Evolutionary conservation across 2,888 invertebrate species (phyloP).

Genomic region (Trilocha varians): DNA sequence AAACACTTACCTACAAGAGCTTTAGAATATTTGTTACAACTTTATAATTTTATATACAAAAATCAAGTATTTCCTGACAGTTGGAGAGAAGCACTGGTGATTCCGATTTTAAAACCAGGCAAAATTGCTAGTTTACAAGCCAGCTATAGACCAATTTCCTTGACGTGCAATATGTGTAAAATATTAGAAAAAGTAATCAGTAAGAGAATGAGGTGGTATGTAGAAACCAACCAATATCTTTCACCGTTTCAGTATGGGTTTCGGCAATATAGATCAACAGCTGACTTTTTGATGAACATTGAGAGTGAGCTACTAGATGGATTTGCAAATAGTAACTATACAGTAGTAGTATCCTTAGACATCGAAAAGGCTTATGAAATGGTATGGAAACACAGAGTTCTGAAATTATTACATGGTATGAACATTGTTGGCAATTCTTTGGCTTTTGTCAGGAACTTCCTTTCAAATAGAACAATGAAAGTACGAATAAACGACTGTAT

Average conservation of each 20-base stretch:
- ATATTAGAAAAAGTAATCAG: slow-evolving; percentile 12
- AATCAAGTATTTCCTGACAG: slow-evolving; percentile 11
- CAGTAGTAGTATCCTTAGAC: slow-evolving; percentile 9
- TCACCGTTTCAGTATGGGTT: slow-evolving; percentile 11
- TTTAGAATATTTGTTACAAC: slow-evolving; percentile 6
- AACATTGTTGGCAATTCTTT: slow-evolving; percentile 1
- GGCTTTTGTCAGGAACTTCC: slow-evolving; percentile 1
- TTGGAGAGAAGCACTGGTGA: slow-evolving; percentile 12
- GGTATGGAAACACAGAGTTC: slow-evolving; percentile 11
- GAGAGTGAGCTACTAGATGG: slow-evolving; percentile 6
- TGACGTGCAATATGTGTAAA: slow-evolving; percentile 11
- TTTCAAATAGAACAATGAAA: slow-evolving; percentile 1
- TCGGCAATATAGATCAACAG: slow-evolving; percentile 10
- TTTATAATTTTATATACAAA: slow-evolving; percentile 5
- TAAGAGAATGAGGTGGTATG: slow-evolving; percentile 10
- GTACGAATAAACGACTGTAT: background rate
- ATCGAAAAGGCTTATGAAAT: slow-evolving; percentile 7
- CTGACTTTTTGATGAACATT: slow-evolving; percentile 5
- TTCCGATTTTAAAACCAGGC: slow-evolving; percentile 13
- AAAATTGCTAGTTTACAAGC: slow-evolving; percentile 5
- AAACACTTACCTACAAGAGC: slow-evolving; percentile 9
- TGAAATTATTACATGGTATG: background rate
- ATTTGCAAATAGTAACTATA: slow-evolving; percentile 9
- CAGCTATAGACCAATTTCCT: slow-evolving; percentile 13
- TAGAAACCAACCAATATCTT: slow-evolving; percentile 4